Percentiles rank a stretch among this genome's conserved stretches.
Evolutionary conservation across 2,888 invertebrate species (phyloP).

Genomic region (Trachelus troglodyta): DNA sequence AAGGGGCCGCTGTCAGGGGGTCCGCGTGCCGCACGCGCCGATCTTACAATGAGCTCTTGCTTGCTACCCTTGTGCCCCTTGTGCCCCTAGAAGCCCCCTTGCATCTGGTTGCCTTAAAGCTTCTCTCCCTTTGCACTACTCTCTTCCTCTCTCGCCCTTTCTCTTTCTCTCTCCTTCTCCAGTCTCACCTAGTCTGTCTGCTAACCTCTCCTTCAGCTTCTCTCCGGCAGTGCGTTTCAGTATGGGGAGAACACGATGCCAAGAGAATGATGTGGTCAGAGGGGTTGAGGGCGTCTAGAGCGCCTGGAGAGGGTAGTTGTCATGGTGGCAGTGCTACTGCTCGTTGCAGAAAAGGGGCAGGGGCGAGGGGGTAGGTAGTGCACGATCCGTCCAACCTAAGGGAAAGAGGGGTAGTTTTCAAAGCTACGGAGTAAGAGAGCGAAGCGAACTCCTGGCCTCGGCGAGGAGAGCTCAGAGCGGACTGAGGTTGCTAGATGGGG

Average conservation of each 20-base stretch:
- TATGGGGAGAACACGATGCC: not conserved
- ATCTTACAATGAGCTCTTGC: conserved; percentile 64
- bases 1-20: conserved; percentile 40
- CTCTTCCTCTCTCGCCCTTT: not conserved
- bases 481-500: not conserved
- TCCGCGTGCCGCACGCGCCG: conserved; percentile 64
- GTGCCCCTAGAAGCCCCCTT: conserved; percentile 33
- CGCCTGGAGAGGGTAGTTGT: not conserved
- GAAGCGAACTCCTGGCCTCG: conserved; percentile 21
- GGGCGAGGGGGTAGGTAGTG: conserved; percentile 13
- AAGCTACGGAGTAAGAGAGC: conserved; percentile 38
- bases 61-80: conserved; percentile 52
- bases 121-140: conserved; percentile 31
- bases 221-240: not conserved
- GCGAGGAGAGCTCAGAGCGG: not conserved
- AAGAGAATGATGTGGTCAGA: not conserved
- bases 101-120: conserved; percentile 60
- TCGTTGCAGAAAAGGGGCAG: not conserved
- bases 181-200: not conserved
- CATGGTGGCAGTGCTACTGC: not conserved
- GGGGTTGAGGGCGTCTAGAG: not conserved
- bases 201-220: not conserved
- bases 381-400: conserved; percentile 35
- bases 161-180: not conserved
- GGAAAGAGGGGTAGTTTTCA: conserved; percentile 46